These are phyloP conservation scores for Globicephala melas DNA, from an alignment of 2,113 vertebrate genomes.

Conservation along the genomic window DNA sequence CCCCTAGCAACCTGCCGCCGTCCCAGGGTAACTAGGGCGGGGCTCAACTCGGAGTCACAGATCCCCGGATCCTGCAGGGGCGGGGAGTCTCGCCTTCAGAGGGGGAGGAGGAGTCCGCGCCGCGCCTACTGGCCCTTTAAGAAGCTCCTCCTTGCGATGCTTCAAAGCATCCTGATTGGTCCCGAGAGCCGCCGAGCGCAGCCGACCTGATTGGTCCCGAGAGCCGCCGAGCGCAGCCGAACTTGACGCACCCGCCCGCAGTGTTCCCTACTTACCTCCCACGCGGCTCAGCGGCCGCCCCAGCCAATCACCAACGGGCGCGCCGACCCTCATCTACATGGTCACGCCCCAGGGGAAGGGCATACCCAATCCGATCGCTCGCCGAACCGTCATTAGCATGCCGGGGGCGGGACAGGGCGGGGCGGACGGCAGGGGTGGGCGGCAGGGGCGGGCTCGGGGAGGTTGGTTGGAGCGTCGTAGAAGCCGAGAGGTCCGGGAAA, in stretches of 20 bases:
- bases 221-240: slow-evolving; percentile 63
- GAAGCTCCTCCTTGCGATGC: slow-evolving; percentile 5
- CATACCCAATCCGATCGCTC: slow-evolving; percentile 6
- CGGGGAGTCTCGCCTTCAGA: not conserved
- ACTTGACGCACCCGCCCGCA: slow-evolving; percentile 67
- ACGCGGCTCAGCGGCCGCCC: not conserved
- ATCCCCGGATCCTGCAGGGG: not conserved
- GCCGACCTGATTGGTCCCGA: slow-evolving; percentile 60
- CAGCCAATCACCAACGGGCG: slow-evolving; percentile 34
- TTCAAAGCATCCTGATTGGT: slow-evolving; percentile 60
- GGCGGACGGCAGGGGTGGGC: not conserved
- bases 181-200: slow-evolving; percentile 48
- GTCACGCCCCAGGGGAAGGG: not conserved
- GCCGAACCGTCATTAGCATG: not conserved
- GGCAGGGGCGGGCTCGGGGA: slow-evolving; percentile 42
- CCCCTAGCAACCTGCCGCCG: not conserved
- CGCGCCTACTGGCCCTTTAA: slow-evolving; percentile 62
- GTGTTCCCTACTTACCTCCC: not conserved
- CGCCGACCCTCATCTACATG: slow-evolving; percentile 39
- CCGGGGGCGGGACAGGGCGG: slow-evolving; percentile 43
- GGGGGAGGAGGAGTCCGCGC: not conserved
- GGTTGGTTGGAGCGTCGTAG: slow-evolving; percentile 72
- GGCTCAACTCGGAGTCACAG: accelerated
- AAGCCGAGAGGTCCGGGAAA: slow-evolving; percentile 68
- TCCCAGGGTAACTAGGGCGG: slow-evolving; percentile 32